phyloP scores from a whole-genome alignment of 2,797 vertebrate genomes.

The Schizopygopsis pylzovi region DNA sequence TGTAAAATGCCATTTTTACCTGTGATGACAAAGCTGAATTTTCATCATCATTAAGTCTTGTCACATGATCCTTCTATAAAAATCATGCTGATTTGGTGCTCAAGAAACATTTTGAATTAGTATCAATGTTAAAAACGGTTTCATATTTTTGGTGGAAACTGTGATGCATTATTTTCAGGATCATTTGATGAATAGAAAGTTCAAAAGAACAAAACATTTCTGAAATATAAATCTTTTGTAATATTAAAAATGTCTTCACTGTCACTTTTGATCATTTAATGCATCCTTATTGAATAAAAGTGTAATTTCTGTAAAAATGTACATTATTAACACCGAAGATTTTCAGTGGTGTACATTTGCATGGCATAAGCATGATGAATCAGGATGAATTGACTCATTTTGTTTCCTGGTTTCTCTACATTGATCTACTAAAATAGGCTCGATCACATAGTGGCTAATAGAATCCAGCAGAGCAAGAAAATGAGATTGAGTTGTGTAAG shows the following conservation, averaged over 20 bases:
- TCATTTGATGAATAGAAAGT: not conserved
- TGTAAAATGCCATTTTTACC: not conserved
- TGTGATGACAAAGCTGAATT: not conserved
- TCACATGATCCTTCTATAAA: not conserved
- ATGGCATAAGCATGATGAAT: not conserved
- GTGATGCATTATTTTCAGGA: not conserved
- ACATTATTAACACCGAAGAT: not conserved
- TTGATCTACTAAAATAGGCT: conserved; percentile 11
- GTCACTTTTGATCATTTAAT: not conserved
- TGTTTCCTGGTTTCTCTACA: not conserved
- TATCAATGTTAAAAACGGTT: too few relatives aligned
- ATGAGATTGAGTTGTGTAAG: not conserved
- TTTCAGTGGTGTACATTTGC: not conserved
- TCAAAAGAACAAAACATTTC: too few relatives aligned
- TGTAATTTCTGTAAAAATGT: not conserved
- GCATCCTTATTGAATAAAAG: not conserved
- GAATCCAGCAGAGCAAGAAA: not conserved
- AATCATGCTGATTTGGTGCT: not conserved
- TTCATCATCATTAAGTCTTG: not conserved
- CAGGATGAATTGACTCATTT: not conserved
- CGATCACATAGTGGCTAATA: not conserved
- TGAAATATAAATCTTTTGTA: not conserved
- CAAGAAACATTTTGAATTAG: not conserved
- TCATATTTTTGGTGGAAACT: not conserved
- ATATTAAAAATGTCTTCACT: not conserved